Evolutionary conservation across 2,113 vertebrate genomes (phyloP), one percentile per base, ranked within the genome.

Genomic region (Argyrosomus japonicus): DNA sequence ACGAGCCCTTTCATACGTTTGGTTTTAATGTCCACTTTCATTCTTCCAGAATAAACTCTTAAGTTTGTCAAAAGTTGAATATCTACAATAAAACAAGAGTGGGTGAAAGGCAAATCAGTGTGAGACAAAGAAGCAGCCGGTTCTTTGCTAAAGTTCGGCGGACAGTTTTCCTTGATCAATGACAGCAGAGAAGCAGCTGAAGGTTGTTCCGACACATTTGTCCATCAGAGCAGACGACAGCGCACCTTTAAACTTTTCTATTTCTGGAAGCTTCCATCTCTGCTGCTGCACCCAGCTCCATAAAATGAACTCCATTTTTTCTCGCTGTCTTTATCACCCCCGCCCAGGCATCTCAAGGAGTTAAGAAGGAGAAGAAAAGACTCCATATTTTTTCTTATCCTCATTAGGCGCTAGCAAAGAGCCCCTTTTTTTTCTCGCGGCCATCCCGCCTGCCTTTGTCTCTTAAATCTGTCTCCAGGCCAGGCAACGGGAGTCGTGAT

Each of bases 401-500:
- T 94, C 89, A 93, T 95, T 95, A 94, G 77, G 85, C 48, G 17
- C 57, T 19, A 21, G 78, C 80, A 86, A 83, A 88, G 54, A 83
- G 58, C 23, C 58, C 27, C 25, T 51, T 76, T 76, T 65, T 47
- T 45, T 80, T 57, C 62, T 76, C 40, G 40, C 8, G 11, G 81
- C 70, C 83, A 84, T 79, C 76, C 76, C 75, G 21, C 68, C 85
- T 84, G 70, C 48, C 81, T 88, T 90, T 92, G 87, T 91, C 93
- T 90, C 79, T 82, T 93, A 92, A 94, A 94, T 93, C 86, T 89
- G 77, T 90, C 91, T 90, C 76, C 75, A 51, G 84, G 82, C 77
- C 83, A 86, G 63, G 72, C 87, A 60, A 79, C 53, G n/a, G 80
- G 47, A 77, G 75, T 27, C 47, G 19, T 92, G 87, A 91, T 90